Percentiles rank a stretch among this genome's conserved stretches.
Evolutionary conservation across 2,797 vertebrate species (phyloP).

Genomic region (Macropus fuliginosus): DNA sequence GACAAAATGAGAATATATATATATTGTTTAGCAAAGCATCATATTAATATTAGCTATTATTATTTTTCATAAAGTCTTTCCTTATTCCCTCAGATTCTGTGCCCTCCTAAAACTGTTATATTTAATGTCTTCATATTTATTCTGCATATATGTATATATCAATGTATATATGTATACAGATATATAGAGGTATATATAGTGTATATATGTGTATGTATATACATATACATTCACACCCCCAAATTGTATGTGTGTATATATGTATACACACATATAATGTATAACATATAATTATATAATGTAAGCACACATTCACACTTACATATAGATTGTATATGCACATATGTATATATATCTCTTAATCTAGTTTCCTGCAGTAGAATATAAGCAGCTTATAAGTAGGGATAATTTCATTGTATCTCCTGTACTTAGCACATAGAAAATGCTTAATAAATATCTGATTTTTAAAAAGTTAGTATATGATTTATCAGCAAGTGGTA

Average conservation of each 20-base stretch:
- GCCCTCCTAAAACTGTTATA: background rate
- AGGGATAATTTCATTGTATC: background rate
- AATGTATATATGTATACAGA: background rate
- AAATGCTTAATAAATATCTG: background rate
- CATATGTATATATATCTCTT: too few species aligned
- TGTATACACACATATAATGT: background rate
- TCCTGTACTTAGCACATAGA: background rate
- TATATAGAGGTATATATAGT: background rate
- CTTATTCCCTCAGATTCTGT: background rate
- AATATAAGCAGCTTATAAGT: background rate
- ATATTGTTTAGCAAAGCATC: background rate
- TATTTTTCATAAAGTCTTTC: background rate
- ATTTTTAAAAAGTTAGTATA: background rate
- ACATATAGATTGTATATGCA: background rate
- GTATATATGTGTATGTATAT: background rate
- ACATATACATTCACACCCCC: too few species aligned
- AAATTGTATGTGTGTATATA: background rate
- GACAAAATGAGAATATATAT: background rate
- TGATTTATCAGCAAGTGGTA: background rate
- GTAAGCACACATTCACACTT: background rate
- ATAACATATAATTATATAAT: background rate
- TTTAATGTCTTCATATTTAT: background rate
- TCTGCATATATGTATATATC: background rate
- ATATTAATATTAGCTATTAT: background rate
- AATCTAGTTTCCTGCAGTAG: background rate